Evolutionary conservation across 2,113 vertebrate species (phyloP), one percentile per base, ranked within the genome.

Genomic region (Sorex araneus): DNA sequence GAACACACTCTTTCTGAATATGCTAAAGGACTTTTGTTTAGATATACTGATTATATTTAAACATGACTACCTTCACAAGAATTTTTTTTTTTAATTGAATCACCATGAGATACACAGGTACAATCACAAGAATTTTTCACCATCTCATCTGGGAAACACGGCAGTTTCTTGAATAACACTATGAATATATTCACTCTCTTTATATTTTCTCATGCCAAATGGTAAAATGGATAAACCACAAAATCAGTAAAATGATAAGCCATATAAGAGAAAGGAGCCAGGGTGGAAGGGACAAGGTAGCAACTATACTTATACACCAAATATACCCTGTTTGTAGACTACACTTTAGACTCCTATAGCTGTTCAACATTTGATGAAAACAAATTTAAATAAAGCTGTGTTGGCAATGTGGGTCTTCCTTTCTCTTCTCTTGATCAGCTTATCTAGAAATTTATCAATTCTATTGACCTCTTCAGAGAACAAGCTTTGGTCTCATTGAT

Each of bases 401-500:
- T 84, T 64, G 77, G 40, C 74, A 80, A 57, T 81, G 74, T 84
- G 8, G 54, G 21, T 81, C 87, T 94, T 77, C 63, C 45, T 63
- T 47, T 90, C n/a, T 36, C 69, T 93, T 90, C 85, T 92, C 73
- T 71, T 75, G 57, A 81, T 94, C 64, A 64, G 40, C 89, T 80
- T 71, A 43, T 92, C 83, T 74, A 16, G n/a, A 94, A 69, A 84
- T 7, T 87, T 85, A 89, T 94, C 95, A 32, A 89, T 97, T 90
- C 69, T 77, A 94, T 94, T 25, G 92, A 91, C 84, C 90, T 87
- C 50, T 79, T 83, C 77, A 40, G 67, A 91, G 87, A 95, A 89
- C 67, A 30, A 84, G 80, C 90, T 87, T 92, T 60, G 84, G 92
- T 75, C 34, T 71, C 80, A 94, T 67, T 77, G 93, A 95, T 94